A percentile compares a stretch with the other conserved stretches of the same genome.
These are phyloP conservation scores for Cheilosia vulpina DNA, from an alignment of 2,888 invertebrate genomes.

Conservation along the genomic window DNA sequence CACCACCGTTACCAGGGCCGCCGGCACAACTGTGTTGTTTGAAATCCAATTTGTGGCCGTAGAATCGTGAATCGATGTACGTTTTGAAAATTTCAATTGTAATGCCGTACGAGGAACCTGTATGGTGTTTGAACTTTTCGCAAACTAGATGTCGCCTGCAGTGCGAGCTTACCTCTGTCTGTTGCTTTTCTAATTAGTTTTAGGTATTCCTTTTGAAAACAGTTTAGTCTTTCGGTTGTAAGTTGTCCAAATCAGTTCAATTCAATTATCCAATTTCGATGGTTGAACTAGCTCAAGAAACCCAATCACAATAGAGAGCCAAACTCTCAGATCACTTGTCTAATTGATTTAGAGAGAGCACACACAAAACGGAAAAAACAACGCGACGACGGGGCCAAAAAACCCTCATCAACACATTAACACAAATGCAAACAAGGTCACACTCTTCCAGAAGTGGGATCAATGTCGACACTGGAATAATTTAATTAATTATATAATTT, in stretches of 20 bases:
- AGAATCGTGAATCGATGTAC: conserved; percentile 83
- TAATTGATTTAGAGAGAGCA: conserved; percentile 61
- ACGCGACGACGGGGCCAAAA: conserved; percentile 51
- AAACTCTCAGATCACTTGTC: conserved; percentile 57
- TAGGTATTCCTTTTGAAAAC: conserved; percentile 5
- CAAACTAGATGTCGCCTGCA: background rate
- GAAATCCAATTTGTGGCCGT: conserved; percentile 93
- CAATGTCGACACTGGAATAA: conserved; percentile 71
- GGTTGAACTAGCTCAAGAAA: conserved; percentile 1
- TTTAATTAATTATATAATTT: conserved; percentile 74
- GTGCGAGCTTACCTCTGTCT: no score
- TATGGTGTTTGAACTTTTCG: conserved; percentile 3
- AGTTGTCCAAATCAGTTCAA: conserved; percentile 1
- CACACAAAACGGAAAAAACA: conserved; percentile 30
- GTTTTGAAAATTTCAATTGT: conserved; percentile 83
- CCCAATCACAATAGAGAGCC: conserved; percentile 47
- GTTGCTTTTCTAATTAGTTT: no score
- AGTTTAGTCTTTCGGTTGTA: background rate
- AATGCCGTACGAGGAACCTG: conserved; percentile 71
- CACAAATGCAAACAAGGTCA: conserved; percentile 72
- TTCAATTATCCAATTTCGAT: conserved; percentile 5
- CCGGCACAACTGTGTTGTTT: conserved; percentile 91
- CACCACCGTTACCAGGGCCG: conserved; percentile 86
- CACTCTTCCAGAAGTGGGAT: conserved; percentile 67
- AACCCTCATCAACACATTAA: conserved; percentile 63